Conservation (phyloP, 35 echinoderm and acorn worm species). For the Ptychodera flava region DNA sequence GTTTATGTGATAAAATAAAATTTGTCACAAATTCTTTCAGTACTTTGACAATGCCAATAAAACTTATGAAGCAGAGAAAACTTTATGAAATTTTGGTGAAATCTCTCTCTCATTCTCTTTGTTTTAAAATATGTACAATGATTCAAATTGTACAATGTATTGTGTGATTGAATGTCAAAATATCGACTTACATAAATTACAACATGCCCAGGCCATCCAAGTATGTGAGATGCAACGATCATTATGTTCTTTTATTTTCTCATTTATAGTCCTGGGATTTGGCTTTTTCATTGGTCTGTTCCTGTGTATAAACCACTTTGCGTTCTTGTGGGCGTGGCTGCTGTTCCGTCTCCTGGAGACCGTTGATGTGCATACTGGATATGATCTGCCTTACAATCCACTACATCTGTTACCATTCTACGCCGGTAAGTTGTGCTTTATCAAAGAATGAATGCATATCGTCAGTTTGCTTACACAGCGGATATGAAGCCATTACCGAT, state of each 20-base stretch:
- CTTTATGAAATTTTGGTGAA: background rate
- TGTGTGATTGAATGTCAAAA: background rate
- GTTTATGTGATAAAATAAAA: no score
- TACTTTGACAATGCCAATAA: no score
- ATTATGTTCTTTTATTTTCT: constrained; percentile 9
- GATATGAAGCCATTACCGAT: no score
- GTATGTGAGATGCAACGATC: background rate
- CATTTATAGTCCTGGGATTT: constrained; percentile 66
- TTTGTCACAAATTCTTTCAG: no score
- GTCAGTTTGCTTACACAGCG: no score
- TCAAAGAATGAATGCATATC: no score
- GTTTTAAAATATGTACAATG: background rate
- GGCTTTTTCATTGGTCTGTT: constrained; percentile 76
- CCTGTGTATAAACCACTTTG: constrained; percentile 48
- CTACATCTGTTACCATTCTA: constrained; percentile 89
- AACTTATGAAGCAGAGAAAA: no score
- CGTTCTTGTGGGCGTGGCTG: constrained; percentile 68
- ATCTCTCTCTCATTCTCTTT: background rate
- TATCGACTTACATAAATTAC: background rate
- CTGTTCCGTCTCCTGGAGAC: constrained; percentile 63
- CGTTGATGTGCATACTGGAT: constrained; percentile 94
- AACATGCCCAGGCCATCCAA: background rate
- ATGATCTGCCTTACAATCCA: constrained; percentile 63
- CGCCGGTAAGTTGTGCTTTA: constrained; percentile 72
- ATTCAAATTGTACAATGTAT: background rate